Evolutionary conservation across 2,113 vertebrate species (phyloP), one percentile per base, ranked within the genome.

Genomic region (Nothobranchius furzeri): DNA sequence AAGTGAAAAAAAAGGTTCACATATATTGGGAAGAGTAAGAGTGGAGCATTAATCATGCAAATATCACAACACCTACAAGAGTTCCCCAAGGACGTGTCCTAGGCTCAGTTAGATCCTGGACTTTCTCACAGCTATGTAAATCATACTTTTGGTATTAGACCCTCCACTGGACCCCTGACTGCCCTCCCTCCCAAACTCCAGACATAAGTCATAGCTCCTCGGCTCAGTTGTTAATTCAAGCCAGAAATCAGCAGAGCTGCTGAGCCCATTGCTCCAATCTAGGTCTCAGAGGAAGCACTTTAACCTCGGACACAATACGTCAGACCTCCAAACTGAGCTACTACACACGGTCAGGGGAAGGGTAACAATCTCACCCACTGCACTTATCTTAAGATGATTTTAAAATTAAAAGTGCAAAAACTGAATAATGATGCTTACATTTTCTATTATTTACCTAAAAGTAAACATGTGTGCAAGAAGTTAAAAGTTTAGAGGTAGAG

Each of bases 91-190:
- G 90, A 50, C 70, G 42, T 30, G 70, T 67, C 73, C 82, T 70
- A 85, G 61, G 81, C 49, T 78, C 85, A 79, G 85, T 78, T 61
- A 85, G 89, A 89, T 87, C 88, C 87, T 87, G 89, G 78, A 87
- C 74, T 88, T 83, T 88, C 81, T 88, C 83, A 82, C 77, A 64
- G 76, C 85, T 84, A 89, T 91, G 87, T 91, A 91, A 92, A 91
- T 93, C 87, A 90, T 85, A 84, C 82, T 83, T 87, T 79, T 76
- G 76, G 78, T 72, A 60, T 67, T 66, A 76, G 82, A 81, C 71
- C 81, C 70, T 73, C 64, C 64, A 68, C 56, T 73, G 75, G 75
- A 82, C 78, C 79, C 71, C 84, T 59, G 53, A 56, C 40, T 74
- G 43, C 82, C 85, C 70, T 76, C 55, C 36, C 12, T 12, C n/a